These are phyloP conservation scores for Acropora yongei DNA, from an alignment of 64 coral and sea anemone species.

Conservation along the genomic window DNA sequence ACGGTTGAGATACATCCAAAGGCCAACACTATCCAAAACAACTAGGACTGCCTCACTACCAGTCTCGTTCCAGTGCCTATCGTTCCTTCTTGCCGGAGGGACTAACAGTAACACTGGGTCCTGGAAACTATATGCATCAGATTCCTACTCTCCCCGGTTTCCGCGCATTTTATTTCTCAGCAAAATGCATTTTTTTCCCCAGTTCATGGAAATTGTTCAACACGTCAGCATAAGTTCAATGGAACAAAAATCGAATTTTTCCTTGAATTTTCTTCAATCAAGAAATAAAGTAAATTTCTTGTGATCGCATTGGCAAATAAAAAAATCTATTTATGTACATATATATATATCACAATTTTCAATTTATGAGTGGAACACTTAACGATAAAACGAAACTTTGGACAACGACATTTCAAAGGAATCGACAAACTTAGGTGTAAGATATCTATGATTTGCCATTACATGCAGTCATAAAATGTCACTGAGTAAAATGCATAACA, in stretches of 20 bases:
- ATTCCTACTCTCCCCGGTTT: no score
- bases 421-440: not conserved
- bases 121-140: no score
- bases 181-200: not conserved
- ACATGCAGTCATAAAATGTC: not conserved
- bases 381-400: not conserved
- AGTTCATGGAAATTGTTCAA: not conserved
- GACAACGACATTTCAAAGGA: not conserved
- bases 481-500: not conserved
- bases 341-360: not conserved
- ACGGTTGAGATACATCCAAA: no score
- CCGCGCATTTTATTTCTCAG: not conserved
- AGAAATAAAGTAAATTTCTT: not conserved
- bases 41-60: no score
- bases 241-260: not conserved
- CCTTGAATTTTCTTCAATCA: not conserved
- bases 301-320: not conserved
- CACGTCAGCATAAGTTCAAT: not conserved
- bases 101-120: no score
- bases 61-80: no score
- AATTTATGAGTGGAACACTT: not conserved
- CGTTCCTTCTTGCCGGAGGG: no score
- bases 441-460: not conserved
- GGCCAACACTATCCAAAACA: no score
- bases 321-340: not conserved